phyloP scores from a whole-genome alignment of 2,888 invertebrate species.

The Spisula solida region DNA sequence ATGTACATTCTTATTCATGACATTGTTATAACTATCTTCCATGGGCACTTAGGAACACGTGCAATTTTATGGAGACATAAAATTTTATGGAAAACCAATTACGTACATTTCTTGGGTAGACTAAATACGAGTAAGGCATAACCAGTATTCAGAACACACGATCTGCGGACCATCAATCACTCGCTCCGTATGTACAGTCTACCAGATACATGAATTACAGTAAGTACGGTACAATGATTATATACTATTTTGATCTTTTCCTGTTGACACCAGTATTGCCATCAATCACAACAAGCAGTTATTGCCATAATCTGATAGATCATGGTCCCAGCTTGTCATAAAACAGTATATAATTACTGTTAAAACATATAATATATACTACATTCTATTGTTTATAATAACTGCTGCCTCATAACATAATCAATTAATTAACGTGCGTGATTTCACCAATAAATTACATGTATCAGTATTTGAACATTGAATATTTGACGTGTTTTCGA shows the following conservation, averaged over 20 bases:
- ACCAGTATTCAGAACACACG: too few relatives aligned
- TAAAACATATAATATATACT: not conserved
- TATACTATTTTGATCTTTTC: not conserved
- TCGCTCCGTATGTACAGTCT: too few relatives aligned
- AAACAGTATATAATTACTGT: not conserved
- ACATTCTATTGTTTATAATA: not conserved
- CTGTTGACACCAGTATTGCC: not conserved
- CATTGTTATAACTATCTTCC: not conserved
- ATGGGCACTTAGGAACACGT: not conserved
- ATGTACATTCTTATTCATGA: too few relatives aligned
- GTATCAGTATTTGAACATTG: not conserved
- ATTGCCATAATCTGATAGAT: not conserved
- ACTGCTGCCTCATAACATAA: not conserved
- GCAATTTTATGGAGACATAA: too few relatives aligned
- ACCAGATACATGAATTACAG: not conserved
- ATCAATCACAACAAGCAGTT: conserved; percentile 6
- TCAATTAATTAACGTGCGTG: not conserved
- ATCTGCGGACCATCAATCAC: too few relatives aligned
- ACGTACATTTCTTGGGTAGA: too few relatives aligned
- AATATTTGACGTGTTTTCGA: too few relatives aligned
- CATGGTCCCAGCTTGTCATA: not conserved
- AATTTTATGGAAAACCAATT: too few relatives aligned
- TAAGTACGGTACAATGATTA: not conserved
- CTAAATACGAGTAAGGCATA: too few relatives aligned
- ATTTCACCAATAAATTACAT: not conserved